Percentiles rank a stretch among this genome's conserved stretches.
These are phyloP conservation scores for Castor canadensis DNA, from an alignment of 2,113 vertebrate species.

Conservation along the genomic window DNA sequence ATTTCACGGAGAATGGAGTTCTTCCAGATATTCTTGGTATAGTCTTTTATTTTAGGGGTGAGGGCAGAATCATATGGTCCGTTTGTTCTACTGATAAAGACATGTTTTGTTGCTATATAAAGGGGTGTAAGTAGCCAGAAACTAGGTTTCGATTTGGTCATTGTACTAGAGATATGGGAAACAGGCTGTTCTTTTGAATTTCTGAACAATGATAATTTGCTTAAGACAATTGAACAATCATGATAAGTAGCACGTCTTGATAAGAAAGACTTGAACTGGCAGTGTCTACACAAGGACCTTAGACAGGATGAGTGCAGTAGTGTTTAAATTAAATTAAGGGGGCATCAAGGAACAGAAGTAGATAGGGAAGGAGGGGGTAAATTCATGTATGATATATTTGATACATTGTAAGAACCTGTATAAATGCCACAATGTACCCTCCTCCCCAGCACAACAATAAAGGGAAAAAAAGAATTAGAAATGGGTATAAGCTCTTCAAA, in stretches of 20 bases:
- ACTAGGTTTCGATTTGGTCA: conserved; percentile 57
- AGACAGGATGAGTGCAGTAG: neutral
- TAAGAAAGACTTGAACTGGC: conserved; percentile 48
- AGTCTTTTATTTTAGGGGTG: neutral
- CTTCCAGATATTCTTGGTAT: neutral
- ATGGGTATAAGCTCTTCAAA: conserved; percentile 10
- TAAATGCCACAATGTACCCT: too few species aligned
- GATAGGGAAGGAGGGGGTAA: neutral
- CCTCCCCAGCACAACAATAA: too few species aligned
- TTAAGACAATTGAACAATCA: conserved; percentile 51
- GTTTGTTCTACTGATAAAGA: conserved; percentile 58
- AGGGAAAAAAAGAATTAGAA: conserved; percentile 38
- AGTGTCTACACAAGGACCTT: neutral
- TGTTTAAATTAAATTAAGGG: conserved; percentile 56
- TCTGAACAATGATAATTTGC: conserved; percentile 71
- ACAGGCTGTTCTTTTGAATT: conserved; percentile 74
- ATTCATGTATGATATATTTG: too few species aligned
- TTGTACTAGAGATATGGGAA: conserved; percentile 73
- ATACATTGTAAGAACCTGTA: too few species aligned
- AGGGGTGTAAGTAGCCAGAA: conserved; percentile 45
- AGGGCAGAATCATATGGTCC: neutral
- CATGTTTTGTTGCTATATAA: conserved; percentile 60
- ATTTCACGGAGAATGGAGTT: neutral
- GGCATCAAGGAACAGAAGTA: neutral
- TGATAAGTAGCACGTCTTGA: conserved; percentile 65